Percentiles rank a stretch among this genome's conserved stretches.
Conservation (phyloP, 2,797 vertebrate genomes). For the Babyrousa celebensis region DNA sequence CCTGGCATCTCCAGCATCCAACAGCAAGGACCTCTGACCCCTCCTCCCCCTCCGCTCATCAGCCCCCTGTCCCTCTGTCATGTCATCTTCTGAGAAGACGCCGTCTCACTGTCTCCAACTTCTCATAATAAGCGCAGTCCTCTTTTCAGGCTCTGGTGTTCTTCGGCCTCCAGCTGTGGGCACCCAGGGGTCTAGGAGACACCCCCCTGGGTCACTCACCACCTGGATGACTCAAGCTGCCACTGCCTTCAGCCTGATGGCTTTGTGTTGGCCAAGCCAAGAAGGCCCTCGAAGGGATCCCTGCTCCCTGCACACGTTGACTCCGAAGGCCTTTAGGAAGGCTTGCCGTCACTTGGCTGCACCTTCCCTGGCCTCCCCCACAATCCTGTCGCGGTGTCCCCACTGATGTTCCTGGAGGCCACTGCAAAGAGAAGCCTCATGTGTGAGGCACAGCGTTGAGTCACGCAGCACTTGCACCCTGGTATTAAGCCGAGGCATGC, state of each 20-base stretch:
- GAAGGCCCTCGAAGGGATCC: too few relatives aligned
- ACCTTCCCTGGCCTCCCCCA: not conserved
- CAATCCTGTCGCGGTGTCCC: not conserved
- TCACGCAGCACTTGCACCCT: not conserved
- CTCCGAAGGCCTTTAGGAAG: not conserved
- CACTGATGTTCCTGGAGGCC: not conserved
- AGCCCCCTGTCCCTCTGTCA: not conserved
- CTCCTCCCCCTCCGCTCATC: fast-evolving
- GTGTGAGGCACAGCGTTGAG: not conserved
- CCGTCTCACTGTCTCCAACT: not conserved
- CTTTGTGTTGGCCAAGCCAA: not conserved
- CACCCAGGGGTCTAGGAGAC: not conserved
- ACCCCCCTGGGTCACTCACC: fast-evolving
- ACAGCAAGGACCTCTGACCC: not conserved
- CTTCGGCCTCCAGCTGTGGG: not conserved
- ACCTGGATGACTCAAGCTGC: not conserved
- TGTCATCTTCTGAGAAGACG: not conserved
- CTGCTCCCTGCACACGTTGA: fast-evolving
- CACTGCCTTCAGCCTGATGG: too few relatives aligned
- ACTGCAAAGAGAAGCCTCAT: slow-evolving; percentile 18
- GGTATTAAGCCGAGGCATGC: slow-evolving; percentile 30
- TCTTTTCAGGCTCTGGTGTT: not conserved
- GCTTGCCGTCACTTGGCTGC: slow-evolving; percentile 14
- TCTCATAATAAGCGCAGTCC: fast-evolving
- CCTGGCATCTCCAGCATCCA: fast-evolving